A percentile compares a stretch with the other conserved stretches of the same genome.
These are phyloP conservation scores for Peromyscus polionotus DNA, from an alignment of 2,113 vertebrate genomes.

Conservation along the genomic window DNA sequence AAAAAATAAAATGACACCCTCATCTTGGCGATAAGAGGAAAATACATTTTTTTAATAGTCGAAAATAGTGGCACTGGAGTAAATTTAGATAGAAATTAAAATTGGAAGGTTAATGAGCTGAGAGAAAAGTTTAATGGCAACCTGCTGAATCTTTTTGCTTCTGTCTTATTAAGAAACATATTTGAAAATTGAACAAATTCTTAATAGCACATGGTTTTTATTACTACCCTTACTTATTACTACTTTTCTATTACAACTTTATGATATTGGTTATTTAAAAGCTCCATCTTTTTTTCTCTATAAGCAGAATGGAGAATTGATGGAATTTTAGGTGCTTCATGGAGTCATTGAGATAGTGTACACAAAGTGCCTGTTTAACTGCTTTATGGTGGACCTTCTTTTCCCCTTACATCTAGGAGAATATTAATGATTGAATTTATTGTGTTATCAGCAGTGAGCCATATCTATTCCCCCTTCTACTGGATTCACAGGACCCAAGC, in stretches of 20 bases:
- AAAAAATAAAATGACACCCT: constrained; percentile 40
- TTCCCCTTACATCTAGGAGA: neutral
- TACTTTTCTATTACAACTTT: constrained; percentile 21
- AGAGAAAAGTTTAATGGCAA: neutral
- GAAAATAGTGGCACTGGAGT: neutral
- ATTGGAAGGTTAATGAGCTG: constrained; percentile 18
- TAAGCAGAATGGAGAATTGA: constrained; percentile 3
- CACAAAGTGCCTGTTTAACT: neutral
- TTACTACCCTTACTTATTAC: neutral
- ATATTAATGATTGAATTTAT: neutral
- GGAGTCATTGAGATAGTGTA: neutral
- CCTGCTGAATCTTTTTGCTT: neutral
- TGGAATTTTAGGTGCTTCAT: neutral
- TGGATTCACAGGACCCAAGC: neutral
- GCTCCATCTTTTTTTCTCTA: neutral
- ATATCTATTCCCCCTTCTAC: neutral
- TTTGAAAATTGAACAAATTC: neutral
- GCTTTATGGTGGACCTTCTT: neutral
- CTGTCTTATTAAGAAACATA: constrained; percentile 15
- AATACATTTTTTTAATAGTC: constrained; percentile 29
- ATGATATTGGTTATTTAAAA: neutral
- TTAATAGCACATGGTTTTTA: neutral
- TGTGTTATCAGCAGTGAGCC: neutral
- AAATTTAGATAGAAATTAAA: constrained; percentile 51
- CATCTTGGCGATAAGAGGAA: constrained; percentile 50